Evolutionary conservation across 2,888 invertebrate genomes (phyloP).

Genomic region (Phragmatobia fuliginosa): DNA sequence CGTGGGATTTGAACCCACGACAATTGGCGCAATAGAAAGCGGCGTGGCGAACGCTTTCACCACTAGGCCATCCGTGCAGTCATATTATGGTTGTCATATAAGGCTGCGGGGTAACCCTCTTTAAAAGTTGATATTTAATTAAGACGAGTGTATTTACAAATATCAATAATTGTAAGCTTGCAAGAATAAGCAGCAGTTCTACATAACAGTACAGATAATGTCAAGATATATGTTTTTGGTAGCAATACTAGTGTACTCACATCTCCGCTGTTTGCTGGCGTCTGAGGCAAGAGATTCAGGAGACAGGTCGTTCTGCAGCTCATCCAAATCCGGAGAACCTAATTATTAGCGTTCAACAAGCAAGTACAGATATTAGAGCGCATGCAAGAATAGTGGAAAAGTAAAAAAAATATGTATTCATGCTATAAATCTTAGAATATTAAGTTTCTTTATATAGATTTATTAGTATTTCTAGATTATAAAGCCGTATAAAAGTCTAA

Average conservation of each 20-base stretch:
- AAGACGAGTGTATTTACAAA: too few species aligned
- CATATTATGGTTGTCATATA: too few species aligned
- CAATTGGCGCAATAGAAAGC: too few species aligned
- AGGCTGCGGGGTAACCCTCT: too few species aligned
- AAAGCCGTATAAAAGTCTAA: neutral
- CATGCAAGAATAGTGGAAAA: neutral
- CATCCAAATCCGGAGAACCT: constrained; percentile 69
- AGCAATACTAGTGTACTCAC: constrained; percentile 42
- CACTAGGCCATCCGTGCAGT: too few species aligned
- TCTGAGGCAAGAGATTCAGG: constrained; percentile 61
- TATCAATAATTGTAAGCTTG: neutral
- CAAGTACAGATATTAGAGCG: constrained; percentile 18
- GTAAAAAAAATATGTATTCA: neutral
- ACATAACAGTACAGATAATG: neutral
- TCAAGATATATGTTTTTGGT: neutral
- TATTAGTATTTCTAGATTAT: neutral
- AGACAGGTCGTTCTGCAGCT: constrained; percentile 51
- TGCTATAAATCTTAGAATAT: neutral
- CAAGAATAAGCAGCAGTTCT: neutral
- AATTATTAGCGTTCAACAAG: constrained; percentile 43
- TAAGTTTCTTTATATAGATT: neutral
- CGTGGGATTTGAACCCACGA: too few species aligned
- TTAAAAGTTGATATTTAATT: too few species aligned
- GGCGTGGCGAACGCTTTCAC: too few species aligned
- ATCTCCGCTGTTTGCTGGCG: constrained; percentile 53